Evolutionary conservation across 2,888 invertebrate genomes (phyloP).

Genomic region (Aricia artaxerxes): DNA sequence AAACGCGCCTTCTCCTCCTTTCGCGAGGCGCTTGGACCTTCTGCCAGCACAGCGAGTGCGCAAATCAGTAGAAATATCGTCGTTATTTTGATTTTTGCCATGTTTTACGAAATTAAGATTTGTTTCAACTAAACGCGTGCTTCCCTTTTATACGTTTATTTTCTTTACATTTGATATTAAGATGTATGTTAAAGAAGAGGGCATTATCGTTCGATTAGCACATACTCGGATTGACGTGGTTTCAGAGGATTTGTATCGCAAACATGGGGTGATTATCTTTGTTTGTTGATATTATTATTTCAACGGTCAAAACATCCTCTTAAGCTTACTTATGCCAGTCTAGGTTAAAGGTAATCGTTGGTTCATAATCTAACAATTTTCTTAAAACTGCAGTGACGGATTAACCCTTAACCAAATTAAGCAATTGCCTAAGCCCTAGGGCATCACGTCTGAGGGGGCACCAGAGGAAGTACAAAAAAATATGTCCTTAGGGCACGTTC

Average conservation of each 20-base stretch:
- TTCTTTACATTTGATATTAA: slow-evolving; percentile 12
- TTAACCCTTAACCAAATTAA: no score
- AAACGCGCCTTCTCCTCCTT: not conserved
- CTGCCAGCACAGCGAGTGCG: slow-evolving; percentile 8
- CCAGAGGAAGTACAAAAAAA: no score
- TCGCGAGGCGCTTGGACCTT: not conserved
- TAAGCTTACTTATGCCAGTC: not conserved
- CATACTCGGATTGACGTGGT: not conserved
- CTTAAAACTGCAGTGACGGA: no score
- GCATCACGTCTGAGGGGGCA: no score
- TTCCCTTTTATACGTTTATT: not conserved
- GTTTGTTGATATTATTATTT: not conserved
- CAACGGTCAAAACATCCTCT: not conserved
- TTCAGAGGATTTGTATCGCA: not conserved
- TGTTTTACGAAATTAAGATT: not conserved
- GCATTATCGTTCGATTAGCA: slow-evolving; percentile 18
- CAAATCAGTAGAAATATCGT: slow-evolving; percentile 17
- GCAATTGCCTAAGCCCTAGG: no score
- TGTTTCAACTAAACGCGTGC: not conserved
- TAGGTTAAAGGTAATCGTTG: not conserved
- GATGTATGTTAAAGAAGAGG: not conserved
- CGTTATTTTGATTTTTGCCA: slow-evolving; percentile 10
- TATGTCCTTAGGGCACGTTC: no score
- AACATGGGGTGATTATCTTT: not conserved
- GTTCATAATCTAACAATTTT: no score